Evolutionary conservation across 30 jellyfish, hydroid and myxozoan genomes (phyloP).

Genomic region (Clytia hemisphaerica): DNA sequence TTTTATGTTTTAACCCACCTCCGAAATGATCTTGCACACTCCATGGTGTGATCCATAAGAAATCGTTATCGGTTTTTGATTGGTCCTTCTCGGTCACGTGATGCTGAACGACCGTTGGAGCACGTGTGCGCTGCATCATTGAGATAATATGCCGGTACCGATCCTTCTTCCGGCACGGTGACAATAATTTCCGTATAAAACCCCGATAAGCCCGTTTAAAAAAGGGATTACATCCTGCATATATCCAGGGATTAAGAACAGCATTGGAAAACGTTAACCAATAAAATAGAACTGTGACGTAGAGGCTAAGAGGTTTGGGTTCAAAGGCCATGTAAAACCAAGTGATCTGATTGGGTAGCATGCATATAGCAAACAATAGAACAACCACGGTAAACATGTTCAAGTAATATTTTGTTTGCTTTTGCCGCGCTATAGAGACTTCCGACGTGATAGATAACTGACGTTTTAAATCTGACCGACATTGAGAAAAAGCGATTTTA

Average conservation of each 20-base stretch:
- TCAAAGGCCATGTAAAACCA: constrained; percentile 66
- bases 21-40: too few relatives aligned
- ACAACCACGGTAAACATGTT: constrained; percentile 77
- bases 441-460: background rate
- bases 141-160: too few relatives aligned
- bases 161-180: too few relatives aligned
- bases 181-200: background rate
- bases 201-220: constrained; percentile 60
- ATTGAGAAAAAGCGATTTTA: constrained; percentile 14
- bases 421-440: constrained; percentile 41
- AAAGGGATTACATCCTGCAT: constrained; percentile 62
- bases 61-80: too few relatives aligned
- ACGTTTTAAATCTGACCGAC: background rate
- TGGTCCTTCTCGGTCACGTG: too few relatives aligned
- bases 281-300: constrained; percentile 41
- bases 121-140: too few relatives aligned
- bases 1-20: too few relatives aligned
- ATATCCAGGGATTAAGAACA: constrained; percentile 77
- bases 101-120: too few relatives aligned
- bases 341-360: constrained; percentile 77
- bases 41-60: too few relatives aligned
- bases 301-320: constrained; percentile 27
- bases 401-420: constrained; percentile 65
- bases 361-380: constrained; percentile 64
- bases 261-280: constrained; percentile 57